Evolutionary conservation across 1,140 invertebrate species (phyloP).

Genomic region (Orchesella cincta): DNA sequence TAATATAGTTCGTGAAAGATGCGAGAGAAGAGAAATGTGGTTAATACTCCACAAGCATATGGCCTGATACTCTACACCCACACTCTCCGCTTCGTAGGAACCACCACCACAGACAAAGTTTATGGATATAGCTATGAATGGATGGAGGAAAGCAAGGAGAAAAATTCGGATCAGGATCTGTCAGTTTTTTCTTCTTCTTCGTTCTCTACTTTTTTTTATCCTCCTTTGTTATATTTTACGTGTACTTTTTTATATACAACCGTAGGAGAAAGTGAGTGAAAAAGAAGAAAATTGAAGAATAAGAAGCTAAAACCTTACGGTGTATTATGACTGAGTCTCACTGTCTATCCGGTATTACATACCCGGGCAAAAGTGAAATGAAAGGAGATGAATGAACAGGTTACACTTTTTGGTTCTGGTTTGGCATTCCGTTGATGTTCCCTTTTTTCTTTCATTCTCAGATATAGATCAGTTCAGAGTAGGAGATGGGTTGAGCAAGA

Average conservation of each 20-base stretch:
- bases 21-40: neutral
- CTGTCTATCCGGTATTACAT: neutral
- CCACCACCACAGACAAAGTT: too few species aligned
- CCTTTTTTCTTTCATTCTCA: too few species aligned
- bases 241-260: neutral
- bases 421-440: too few species aligned
- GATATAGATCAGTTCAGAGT: too few species aligned
- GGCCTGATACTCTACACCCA: too few species aligned
- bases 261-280: neutral
- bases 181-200: neutral
- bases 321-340: neutral
- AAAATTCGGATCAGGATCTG: conserved; percentile 21
- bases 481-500: too few species aligned
- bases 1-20: neutral
- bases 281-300: neutral
- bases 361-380: too few species aligned
- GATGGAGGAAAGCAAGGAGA: neutral
- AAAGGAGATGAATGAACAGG: too few species aligned
- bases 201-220: neutral
- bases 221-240: neutral
- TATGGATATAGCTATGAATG: neutral
- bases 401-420: too few species aligned
- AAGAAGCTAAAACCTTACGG: neutral
- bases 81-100: too few species aligned
- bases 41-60: too few species aligned